Conservation (phyloP, 2,113 vertebrate genomes). For the Oreochromis niloticus region DNA sequence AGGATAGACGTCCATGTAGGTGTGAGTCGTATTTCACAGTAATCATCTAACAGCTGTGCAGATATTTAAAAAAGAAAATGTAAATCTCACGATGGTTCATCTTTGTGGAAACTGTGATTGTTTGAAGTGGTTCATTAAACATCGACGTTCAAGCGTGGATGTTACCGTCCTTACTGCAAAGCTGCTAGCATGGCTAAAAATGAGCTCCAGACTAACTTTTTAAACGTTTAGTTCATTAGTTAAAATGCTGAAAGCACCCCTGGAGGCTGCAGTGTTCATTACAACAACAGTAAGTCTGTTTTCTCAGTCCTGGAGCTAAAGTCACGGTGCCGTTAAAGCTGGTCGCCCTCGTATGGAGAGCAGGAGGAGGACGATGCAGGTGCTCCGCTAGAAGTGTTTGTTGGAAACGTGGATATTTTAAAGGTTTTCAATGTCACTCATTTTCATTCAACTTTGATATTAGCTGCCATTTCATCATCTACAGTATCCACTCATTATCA, state of each 20-base stretch:
- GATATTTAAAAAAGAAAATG: neutral
- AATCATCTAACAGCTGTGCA: neutral
- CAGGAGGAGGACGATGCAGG: neutral
- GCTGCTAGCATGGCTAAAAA: neutral
- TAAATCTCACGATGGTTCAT: neutral
- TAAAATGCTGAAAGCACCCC: neutral
- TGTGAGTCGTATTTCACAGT: neutral
- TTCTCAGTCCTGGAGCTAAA: neutral
- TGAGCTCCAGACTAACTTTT: neutral
- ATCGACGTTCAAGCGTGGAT: neutral
- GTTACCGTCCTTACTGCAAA: neutral
- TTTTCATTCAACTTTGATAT: neutral
- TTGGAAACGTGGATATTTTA: neutral
- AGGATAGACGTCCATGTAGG: neutral
- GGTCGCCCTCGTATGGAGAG: neutral
- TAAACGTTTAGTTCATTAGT: neutral
- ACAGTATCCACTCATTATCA: neutral
- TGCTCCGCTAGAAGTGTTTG: neutral
- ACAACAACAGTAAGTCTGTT: neutral
- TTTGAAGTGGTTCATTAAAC: neutral
- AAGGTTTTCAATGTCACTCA: neutral
- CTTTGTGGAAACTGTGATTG: neutral
- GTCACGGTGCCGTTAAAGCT: neutral
- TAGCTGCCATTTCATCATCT: neutral
- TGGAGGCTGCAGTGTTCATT: neutral